phyloP scores from a whole-genome alignment of 2,888 invertebrate genomes.

The Heliconius ethilla region DNA sequence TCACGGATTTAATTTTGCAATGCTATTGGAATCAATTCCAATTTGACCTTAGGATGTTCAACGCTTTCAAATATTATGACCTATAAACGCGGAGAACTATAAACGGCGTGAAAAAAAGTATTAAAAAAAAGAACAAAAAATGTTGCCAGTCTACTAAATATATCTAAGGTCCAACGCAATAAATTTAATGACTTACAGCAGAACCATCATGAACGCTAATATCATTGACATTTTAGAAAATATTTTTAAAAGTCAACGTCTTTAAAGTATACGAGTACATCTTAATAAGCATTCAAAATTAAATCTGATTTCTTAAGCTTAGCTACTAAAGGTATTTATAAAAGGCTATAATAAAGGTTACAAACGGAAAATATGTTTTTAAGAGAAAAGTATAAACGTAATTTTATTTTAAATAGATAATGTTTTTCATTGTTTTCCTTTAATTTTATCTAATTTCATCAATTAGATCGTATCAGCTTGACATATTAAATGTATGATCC shows the following conservation, averaged over 20 bases:
- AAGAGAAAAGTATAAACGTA: too few species aligned
- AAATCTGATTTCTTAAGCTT: neutral
- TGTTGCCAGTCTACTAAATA: slow-evolving; percentile 2
- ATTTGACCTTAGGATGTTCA: slow-evolving; percentile 25
- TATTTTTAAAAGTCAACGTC: slow-evolving; percentile 12
- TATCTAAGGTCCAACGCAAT: neutral
- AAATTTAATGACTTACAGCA: neutral
- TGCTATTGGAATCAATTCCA: slow-evolving; percentile 22
- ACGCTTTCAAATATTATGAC: slow-evolving; percentile 26
- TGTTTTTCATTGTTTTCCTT: too few species aligned
- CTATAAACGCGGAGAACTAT: slow-evolving; percentile 3
- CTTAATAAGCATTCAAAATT: neutral
- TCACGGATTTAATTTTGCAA: slow-evolving; percentile 20
- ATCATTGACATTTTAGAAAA: slow-evolving; percentile 5
- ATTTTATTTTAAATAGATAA: too few species aligned
- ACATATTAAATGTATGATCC: too few species aligned
- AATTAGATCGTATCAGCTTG: too few species aligned
- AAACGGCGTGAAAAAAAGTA: neutral
- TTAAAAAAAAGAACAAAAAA: neutral
- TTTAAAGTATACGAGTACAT: neutral
- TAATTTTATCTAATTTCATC: too few species aligned
- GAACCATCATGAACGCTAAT: slow-evolving; percentile 6
- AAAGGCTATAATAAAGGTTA: too few species aligned
- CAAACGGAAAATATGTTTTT: too few species aligned
- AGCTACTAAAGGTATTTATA: neutral